Evolutionary conservation across 2,888 invertebrate species (phyloP).

Genomic region (Ganaspis brasiliensis): DNA sequence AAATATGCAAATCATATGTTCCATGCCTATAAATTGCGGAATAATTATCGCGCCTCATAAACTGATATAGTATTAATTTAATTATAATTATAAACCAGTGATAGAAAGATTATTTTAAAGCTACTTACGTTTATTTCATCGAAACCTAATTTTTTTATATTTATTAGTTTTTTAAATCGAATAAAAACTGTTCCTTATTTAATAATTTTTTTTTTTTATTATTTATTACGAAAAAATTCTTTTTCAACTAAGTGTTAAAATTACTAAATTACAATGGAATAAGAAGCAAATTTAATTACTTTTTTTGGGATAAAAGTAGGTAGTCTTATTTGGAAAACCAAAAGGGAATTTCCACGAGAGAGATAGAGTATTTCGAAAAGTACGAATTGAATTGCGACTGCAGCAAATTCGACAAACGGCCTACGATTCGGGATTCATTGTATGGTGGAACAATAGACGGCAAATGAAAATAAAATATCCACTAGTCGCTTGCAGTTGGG

Average conservation of each 20-base stretch:
- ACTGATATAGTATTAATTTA: not conserved
- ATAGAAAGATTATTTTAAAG: no score
- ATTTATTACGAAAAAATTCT: no score
- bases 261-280: no score
- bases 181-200: no score
- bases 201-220: no score
- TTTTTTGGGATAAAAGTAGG: no score
- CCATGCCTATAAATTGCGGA: conserved; percentile 1
- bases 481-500: conserved; percentile 56
- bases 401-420: conserved; percentile 32
- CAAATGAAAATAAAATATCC: conserved; percentile 64
- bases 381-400: conserved; percentile 34
- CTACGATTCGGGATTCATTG: conserved; percentile 55
- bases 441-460: conserved; percentile 62
- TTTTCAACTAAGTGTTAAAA: no score
- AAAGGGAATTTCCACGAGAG: not conserved
- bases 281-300: no score
- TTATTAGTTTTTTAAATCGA: no score
- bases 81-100: no score
- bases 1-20: conserved; percentile 12
- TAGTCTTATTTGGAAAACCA: not conserved
- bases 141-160: no score
- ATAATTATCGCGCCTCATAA: not conserved
- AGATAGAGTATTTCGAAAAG: conserved; percentile 10
- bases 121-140: no score